Base-by-base conservation (phyloP, 2,888 invertebrate genomes). In the Sinohyriopsis cumingii region DNA sequence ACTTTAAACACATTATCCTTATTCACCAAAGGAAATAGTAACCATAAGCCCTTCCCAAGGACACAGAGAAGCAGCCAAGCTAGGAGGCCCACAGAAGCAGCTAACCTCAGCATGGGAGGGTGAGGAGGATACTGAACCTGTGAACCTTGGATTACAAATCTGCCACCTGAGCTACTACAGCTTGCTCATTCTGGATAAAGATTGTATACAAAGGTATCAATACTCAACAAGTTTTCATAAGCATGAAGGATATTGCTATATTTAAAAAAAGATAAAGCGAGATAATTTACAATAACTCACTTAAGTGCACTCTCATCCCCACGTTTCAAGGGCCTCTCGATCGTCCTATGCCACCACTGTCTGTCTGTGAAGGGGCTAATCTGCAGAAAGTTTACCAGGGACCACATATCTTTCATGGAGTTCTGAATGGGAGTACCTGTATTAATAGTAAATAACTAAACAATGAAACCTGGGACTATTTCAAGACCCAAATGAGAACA, bases 391-490 rank as follows among this genome's bases (percentile, higher is more conserved):
- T 99, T 99, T 45, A 99, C 92, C 72, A 99, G 91, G 6, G 99
- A 98, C 98, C 98, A 99, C 76, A 99, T 91, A 90, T 99, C 98
- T 0, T 98, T 98, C 84, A 99, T 92, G 90, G 98, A 98, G 91
- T 98, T 98, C 83, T 90, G 88, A 70, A 98, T 91, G n/a, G 98
- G 98, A 60, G 98, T 98, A 75, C 98, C 98, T 19, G 98, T 97
- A 20, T 98, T 18, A 65, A 24, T 12, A 45, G 45, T 45, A 45
- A 45, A 12, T 45, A 45, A 45, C 45, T 12, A 12, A 33, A 9
- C 9, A 9, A 61, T 18, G 56, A 20, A 18, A 55, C 0, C 18
- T 24, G 53, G n/a, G 54, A 54, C 28, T 20, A 9, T 28, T 33
- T 7, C 5, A 33, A 33, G 33, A 33, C 7, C 7, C 33, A 33